Conservation (phyloP, 1,140 invertebrate species). For the Drosophila funebris region DNA sequence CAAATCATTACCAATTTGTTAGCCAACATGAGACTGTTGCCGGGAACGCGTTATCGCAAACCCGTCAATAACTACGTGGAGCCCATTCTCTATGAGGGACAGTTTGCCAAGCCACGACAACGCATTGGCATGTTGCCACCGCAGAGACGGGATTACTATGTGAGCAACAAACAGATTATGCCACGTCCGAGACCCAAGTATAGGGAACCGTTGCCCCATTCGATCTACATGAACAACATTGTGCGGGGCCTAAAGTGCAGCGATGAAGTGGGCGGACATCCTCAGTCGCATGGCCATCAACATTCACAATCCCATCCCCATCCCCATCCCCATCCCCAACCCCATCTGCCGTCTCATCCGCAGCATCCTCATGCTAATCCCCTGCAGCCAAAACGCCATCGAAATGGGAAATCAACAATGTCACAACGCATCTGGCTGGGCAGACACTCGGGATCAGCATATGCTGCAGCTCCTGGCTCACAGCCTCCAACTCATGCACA, state of each 20-base stretch:
- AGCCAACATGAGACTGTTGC: slow-evolving; percentile 12
- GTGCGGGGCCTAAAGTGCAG: slow-evolving; percentile 60
- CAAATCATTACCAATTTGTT: not conserved
- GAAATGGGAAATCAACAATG: not conserved
- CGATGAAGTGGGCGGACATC: slow-evolving; percentile 31
- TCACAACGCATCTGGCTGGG: slow-evolving; percentile 15
- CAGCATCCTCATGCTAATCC: not conserved
- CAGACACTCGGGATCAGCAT: slow-evolving; percentile 1
- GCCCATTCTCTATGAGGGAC: slow-evolving; percentile 63
- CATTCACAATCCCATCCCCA: not conserved
- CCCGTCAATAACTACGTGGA: slow-evolving; percentile 68
- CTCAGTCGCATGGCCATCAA: not conserved
- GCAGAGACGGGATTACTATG: slow-evolving; percentile 44
- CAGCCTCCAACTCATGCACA: not conserved
- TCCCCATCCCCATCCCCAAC: not conserved
- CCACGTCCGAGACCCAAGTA: slow-evolving; percentile 54
- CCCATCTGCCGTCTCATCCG: no score
- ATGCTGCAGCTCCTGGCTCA: not conserved
- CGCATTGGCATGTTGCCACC: slow-evolving; percentile 21
- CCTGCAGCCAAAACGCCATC: not conserved
- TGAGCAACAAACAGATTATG: slow-evolving; percentile 65
- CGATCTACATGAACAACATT: slow-evolving; percentile 70
- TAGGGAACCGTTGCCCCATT: slow-evolving; percentile 53
- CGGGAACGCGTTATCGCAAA: slow-evolving; percentile 37
- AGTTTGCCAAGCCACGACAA: slow-evolving; percentile 54